Evolutionary conservation across 2,888 invertebrate genomes (phyloP).

Genomic region (Nephrotoma guestfalica): DNA sequence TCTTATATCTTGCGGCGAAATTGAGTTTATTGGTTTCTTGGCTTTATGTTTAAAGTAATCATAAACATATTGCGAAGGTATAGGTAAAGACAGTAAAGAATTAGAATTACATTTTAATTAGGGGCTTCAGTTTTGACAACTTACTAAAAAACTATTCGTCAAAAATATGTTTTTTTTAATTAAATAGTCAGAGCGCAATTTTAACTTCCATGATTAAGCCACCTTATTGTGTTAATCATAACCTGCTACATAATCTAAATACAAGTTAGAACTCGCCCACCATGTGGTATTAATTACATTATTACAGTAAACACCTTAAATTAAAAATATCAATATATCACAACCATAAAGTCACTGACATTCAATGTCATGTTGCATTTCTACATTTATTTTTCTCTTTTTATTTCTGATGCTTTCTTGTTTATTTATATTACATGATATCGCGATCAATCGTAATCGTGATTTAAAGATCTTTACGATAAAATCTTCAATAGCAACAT

Average conservation of each 20-base stretch:
- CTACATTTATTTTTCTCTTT: background rate
- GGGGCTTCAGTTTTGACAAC: too few species aligned
- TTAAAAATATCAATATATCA: background rate
- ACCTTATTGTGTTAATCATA: background rate
- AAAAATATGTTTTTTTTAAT: too few species aligned
- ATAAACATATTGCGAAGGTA: background rate
- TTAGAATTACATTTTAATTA: too few species aligned
- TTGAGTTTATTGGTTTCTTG: background rate
- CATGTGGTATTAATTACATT: background rate
- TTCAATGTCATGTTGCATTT: background rate
- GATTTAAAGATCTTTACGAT: background rate
- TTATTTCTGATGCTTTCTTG: background rate
- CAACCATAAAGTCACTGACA: background rate
- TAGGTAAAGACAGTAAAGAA: too few species aligned
- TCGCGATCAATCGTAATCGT: background rate
- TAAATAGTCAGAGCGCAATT: too few species aligned
- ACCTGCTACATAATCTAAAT: background rate
- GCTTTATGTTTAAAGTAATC: background rate
- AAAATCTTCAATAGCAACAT: background rate
- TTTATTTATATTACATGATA: background rate
- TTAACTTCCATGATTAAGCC: background rate
- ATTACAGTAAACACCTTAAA: background rate
- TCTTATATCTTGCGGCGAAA: background rate
- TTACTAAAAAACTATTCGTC: too few species aligned
- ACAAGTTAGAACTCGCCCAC: background rate